Percentiles rank a stretch among this genome's conserved stretches.
Conservation (phyloP, 2,113 vertebrate species). For the Malurus elegans region DNA sequence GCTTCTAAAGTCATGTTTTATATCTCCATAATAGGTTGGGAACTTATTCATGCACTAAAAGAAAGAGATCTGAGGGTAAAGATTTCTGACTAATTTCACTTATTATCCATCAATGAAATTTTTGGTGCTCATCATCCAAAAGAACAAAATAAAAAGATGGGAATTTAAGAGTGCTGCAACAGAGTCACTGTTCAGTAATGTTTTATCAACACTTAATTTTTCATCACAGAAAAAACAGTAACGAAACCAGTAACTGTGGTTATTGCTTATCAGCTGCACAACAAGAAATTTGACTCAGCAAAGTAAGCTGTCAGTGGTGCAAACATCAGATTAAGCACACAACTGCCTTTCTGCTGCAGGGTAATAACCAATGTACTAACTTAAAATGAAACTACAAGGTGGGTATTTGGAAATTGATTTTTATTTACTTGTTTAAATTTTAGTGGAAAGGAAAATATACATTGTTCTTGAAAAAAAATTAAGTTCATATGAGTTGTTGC, state of each 20-base stretch:
- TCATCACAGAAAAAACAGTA: background rate
- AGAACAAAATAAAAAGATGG: background rate
- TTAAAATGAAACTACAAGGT: background rate
- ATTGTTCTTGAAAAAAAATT: background rate
- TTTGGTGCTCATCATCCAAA: background rate
- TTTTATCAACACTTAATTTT: background rate
- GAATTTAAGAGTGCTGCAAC: background rate
- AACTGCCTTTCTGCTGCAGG: background rate
- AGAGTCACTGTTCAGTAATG: background rate
- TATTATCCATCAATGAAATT: background rate
- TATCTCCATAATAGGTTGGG: conserved; percentile 15
- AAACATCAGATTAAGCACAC: background rate
- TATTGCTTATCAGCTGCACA: conserved; percentile 12
- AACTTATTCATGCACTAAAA: conserved; percentile 10
- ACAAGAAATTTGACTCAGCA: conserved; percentile 20
- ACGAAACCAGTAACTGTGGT: conserved; percentile 1
- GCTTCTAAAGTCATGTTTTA: conserved; percentile 22
- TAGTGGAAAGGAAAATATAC: background rate
- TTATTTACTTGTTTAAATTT: background rate
- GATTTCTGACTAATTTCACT: background rate
- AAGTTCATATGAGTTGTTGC: background rate
- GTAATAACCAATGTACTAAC: background rate
- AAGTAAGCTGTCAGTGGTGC: background rate
- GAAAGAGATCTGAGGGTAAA: conserved; percentile 26
- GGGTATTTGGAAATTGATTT: background rate